phyloP scores from a whole-genome alignment of 1,140 invertebrate genomes.

The Ceratosolen solmsi region DNA sequence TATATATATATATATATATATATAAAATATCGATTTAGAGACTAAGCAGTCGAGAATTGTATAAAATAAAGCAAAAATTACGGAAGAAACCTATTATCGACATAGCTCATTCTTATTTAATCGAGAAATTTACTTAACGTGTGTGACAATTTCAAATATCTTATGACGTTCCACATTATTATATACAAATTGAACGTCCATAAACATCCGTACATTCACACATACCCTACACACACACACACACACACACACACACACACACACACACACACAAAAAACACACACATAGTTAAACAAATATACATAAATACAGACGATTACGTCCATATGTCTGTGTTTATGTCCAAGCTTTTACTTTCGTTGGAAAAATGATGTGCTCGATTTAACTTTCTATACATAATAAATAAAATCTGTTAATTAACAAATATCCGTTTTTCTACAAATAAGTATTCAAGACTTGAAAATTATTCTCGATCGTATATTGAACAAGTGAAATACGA shows the following conservation, averaged over 20 bases:
- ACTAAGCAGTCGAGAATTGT: too few species aligned
- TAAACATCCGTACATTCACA: conserved; percentile 7
- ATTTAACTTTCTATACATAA: too few species aligned
- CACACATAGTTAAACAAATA: too few species aligned
- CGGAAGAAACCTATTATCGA: too few species aligned
- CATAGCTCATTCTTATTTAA: too few species aligned
- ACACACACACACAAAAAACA: too few species aligned
- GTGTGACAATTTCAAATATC: neutral
- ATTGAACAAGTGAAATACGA: conserved; percentile 22
- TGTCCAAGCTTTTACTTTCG: conserved; percentile 52
- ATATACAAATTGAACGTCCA: conserved; percentile 1
- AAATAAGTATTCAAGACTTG: conserved; percentile 48
- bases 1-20: too few species aligned
- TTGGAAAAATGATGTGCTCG: conserved; percentile 48
- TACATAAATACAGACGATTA: conserved; percentile 43
- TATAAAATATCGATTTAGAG: neutral
- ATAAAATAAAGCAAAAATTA: too few species aligned
- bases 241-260: neutral
- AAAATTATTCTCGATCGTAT: conserved; percentile 40
- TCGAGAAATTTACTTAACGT: conserved; percentile 11
- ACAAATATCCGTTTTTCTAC: conserved; percentile 43
- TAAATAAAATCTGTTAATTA: too few species aligned
- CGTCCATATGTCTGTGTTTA: conserved; percentile 6
- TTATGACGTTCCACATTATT: conserved; percentile 14
- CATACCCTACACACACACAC: too few species aligned